Conservation (phyloP, 2,888 invertebrate genomes). For the Polydrusus tereticollis region DNA sequence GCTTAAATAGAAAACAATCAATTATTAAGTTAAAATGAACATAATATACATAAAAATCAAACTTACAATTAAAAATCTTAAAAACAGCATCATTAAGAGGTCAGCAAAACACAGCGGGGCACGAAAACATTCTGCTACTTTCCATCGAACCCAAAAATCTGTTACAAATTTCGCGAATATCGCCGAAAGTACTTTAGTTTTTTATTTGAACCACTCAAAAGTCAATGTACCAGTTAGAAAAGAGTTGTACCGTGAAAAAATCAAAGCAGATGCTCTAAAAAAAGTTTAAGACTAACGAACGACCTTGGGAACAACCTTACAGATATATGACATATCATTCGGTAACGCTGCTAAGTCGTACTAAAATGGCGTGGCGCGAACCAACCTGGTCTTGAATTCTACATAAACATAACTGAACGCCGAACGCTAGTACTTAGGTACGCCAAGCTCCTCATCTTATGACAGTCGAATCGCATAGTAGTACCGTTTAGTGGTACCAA, state of each 20-base stretch:
- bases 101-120: slow-evolving; percentile 53
- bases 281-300: slow-evolving; percentile 53
- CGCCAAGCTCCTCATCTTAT: slow-evolving; percentile 18
- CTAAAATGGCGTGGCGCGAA: slow-evolving; percentile 23
- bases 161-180: slow-evolving; percentile 61
- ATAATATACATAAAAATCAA: slow-evolving; percentile 3
- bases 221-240: slow-evolving; percentile 36
- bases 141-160: slow-evolving; percentile 64
- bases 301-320: slow-evolving; percentile 55
- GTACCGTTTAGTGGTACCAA: background rate
- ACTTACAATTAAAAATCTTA: slow-evolving; percentile 61
- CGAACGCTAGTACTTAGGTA: background rate
- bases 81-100: slow-evolving; percentile 28
- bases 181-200: slow-evolving; percentile 51
- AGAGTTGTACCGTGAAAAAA: slow-evolving; percentile 22
- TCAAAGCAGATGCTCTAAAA: slow-evolving; percentile 35
- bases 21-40: background rate
- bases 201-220: slow-evolving; percentile 28
- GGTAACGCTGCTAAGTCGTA: slow-evolving; percentile 37
- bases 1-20: background rate
- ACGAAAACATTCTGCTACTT: slow-evolving; percentile 60
- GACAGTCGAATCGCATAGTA: slow-evolving; percentile 19
- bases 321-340: slow-evolving; percentile 41
- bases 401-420: slow-evolving; percentile 44
- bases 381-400: slow-evolving; percentile 21